Percentiles rank a stretch among this genome's conserved stretches.
These are phyloP conservation scores for Pachycephus smyrnensis DNA, from an alignment of 2,888 invertebrate genomes.

Conservation along the genomic window DNA sequence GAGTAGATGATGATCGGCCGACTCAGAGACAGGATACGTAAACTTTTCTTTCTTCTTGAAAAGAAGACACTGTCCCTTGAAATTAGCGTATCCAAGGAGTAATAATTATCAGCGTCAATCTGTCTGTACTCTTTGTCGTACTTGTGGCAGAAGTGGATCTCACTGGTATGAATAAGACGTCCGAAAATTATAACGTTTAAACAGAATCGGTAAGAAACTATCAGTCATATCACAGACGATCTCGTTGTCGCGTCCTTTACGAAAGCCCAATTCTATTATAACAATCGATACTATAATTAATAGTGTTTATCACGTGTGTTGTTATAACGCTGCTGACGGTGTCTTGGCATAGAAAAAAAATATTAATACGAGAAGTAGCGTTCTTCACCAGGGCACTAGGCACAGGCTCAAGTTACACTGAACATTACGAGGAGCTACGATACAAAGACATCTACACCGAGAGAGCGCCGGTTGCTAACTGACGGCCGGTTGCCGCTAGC, in stretches of 20 bases:
- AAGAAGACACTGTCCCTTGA: too few species aligned
- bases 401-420: constrained; percentile 45
- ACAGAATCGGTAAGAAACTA: constrained; percentile 41
- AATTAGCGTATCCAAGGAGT: too few species aligned
- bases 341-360: constrained; percentile 8
- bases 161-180: constrained; percentile 37
- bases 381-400: background rate
- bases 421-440: constrained; percentile 40
- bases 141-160: too few species aligned
- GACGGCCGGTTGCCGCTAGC: constrained; percentile 43
- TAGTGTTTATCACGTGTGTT: too few species aligned
- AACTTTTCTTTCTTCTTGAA: too few species aligned
- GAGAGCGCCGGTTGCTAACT: constrained; percentile 66
- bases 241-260: background rate
- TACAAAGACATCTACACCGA: constrained; percentile 35
- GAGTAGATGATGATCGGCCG: too few species aligned
- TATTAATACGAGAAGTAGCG: constrained; percentile 20
- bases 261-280: too few species aligned
- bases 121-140: too few species aligned
- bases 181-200: constrained; percentile 55
- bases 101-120: too few species aligned
- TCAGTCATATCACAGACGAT: constrained; percentile 57
- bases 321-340: background rate
- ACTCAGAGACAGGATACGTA: too few species aligned
- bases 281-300: too few species aligned